phyloP scores from a whole-genome alignment of 1,140 invertebrate genomes.

The Heliothis virescens region DNA sequence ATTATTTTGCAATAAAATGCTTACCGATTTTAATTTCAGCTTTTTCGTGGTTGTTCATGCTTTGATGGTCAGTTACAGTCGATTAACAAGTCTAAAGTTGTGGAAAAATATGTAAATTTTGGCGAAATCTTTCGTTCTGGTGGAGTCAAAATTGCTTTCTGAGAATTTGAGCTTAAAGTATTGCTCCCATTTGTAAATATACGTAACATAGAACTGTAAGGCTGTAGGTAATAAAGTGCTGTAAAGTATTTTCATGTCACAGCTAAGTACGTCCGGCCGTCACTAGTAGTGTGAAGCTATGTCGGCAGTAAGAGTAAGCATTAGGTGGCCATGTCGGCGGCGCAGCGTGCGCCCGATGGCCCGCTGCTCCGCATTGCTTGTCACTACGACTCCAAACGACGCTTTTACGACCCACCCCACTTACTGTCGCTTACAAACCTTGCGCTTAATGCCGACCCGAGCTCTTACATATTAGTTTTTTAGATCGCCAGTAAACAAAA shows the following conservation, averaged over 20 bases:
- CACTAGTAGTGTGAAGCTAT: constrained; percentile 12
- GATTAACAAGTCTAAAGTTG: too few species aligned
- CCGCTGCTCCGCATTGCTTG: constrained; percentile 64
- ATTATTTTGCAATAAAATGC: too few species aligned
- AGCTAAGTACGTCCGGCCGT: background rate
- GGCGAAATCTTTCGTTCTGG: too few species aligned
- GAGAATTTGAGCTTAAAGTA: background rate
- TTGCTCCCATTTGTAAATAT: too few species aligned
- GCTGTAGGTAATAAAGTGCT: background rate
- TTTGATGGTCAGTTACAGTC: too few species aligned
- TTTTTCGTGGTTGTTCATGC: too few species aligned
- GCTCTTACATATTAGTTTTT: constrained; percentile 70
- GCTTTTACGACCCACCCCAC: constrained; percentile 69
- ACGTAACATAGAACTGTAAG: background rate
- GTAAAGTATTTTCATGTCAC: constrained; percentile 17
- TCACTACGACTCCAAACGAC: constrained; percentile 63
- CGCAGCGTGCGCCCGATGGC: constrained; percentile 71
- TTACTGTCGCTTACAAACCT: constrained; percentile 62
- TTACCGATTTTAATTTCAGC: too few species aligned
- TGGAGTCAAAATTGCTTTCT: too few species aligned
- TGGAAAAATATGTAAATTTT: too few species aligned
- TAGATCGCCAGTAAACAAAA: constrained; percentile 67
- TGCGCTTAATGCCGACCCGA: constrained; percentile 71
- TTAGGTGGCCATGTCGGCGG: constrained; percentile 49
- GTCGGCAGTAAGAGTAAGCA: constrained; percentile 28